Percentiles rank a stretch among this genome's conserved stretches.
Conservation (phyloP, 2,113 vertebrate genomes). For the Crotalus helleri region DNA sequence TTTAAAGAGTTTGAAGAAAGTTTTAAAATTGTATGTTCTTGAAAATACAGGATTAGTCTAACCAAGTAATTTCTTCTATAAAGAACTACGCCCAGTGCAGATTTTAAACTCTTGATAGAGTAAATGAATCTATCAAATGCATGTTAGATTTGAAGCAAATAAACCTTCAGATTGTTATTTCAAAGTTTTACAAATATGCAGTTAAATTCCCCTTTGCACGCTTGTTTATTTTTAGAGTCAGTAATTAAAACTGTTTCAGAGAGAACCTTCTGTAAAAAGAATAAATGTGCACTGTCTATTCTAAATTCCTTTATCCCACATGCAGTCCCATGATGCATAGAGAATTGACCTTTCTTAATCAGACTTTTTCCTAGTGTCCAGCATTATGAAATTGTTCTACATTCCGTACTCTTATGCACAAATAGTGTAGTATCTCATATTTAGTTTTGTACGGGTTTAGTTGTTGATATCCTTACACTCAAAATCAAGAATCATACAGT, state of each 20-base stretch:
- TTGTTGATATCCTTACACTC: neutral
- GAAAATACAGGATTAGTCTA: neutral
- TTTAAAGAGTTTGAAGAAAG: neutral
- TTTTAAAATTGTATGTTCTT: neutral
- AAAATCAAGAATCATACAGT: neutral
- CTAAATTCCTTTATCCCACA: constrained; percentile 64
- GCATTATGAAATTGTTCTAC: constrained; percentile 1
- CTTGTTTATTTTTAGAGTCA: constrained; percentile 41
- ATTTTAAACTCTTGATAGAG: neutral
- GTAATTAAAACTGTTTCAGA: constrained; percentile 53
- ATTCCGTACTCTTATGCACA: neutral
- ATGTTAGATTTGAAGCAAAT: constrained; percentile 33
- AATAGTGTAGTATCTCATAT: neutral
- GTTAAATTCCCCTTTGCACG: constrained; percentile 27
- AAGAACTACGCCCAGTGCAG: neutral
- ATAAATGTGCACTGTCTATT: constrained; percentile 58
- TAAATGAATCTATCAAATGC: constrained; percentile 4
- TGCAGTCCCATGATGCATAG: constrained; percentile 52
- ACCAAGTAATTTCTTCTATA: neutral
- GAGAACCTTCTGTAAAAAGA: constrained; percentile 51
- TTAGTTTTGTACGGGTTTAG: neutral
- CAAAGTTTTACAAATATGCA: constrained; percentile 9
- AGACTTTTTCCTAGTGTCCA: constrained; percentile 25
- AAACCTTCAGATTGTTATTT: constrained; percentile 3
- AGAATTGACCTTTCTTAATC: constrained; percentile 55